Evolutionary conservation across 2,888 invertebrate genomes (phyloP), one percentile per base, ranked within the genome.

Genomic region (Meiosimyza platycephala): DNA sequence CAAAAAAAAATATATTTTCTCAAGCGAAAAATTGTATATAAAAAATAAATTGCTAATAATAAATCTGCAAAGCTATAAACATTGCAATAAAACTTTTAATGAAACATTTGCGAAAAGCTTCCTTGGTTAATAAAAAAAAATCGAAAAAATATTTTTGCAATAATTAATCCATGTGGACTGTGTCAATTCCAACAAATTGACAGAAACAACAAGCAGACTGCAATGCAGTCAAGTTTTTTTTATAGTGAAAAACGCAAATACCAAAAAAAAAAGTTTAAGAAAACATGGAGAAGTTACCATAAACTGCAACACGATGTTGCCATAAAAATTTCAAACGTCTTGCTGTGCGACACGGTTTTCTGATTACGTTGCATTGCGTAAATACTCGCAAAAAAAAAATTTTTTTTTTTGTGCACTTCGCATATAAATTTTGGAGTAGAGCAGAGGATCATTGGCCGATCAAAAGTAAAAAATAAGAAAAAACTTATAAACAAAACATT

Each of bases 251-350:
- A 18, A 18, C 18, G 1, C 18, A 59, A 15, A 59, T 40, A 33
- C 40, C 4, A 40, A 28, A 11, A 28, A 28, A 47, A 40, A 6
- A 47, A 18, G 7, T 1, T 63, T 18, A 12, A 33, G 18, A 16
- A 40, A 16, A 62, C 28, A 63, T 12, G 48, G 47, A 50, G 51
- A 65, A 62, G 16, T 62, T 63, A 28, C 67, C 67, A 55, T 54
- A 67, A 67, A 67, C 47, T 48, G 67, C 55, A 67, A 67, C 67
- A 54, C 55, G 67, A 33, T 48, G 57, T 67, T 67, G 67, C 67
- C 67, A 67, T 67, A 67, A 67, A 67, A 67, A 40, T 65, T 57
- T 11, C 57, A 57, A 22, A 22, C 22, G 12, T 64, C 64, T n/a
- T 50, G 51, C 64, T 64, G 64, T 64, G 64, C 64, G 64, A 64